Conservation (phyloP, 1,140 invertebrate genomes). For the Tetragnatha versicolor region DNA sequence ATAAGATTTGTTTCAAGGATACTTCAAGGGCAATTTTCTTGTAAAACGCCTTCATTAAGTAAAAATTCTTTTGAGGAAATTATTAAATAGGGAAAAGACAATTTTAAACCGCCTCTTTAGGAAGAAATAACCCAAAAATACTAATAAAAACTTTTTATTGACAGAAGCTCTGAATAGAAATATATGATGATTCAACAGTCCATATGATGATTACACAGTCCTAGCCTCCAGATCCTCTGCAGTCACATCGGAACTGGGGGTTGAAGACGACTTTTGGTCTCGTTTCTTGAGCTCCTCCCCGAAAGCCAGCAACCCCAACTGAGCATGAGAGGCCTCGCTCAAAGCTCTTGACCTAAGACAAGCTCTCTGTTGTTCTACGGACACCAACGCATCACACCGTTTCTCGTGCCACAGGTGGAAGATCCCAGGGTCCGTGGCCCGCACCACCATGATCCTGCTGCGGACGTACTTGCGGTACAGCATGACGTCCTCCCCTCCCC, state of each 20-base stretch:
- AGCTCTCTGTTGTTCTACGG: conserved; percentile 77
- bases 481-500: conserved; percentile 84
- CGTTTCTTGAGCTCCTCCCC: conserved; percentile 74
- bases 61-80: background rate
- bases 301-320: conserved; percentile 80
- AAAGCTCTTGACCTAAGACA: conserved; percentile 79
- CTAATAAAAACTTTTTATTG: conserved; percentile 2
- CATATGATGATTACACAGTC: background rate
- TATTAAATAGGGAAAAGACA: background rate
- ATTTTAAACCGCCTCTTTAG: background rate
- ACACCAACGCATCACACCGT: conserved; percentile 68
- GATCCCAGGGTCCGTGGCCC: conserved; percentile 82
- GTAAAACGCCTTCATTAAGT: background rate
- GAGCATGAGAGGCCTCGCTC: conserved; percentile 82
- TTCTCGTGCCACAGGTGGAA: conserved; percentile 86
- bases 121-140: background rate
- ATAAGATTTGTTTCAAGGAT: too few relatives aligned
- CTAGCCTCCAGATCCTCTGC: background rate
- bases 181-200: too few relatives aligned
- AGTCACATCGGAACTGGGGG: too few relatives aligned
- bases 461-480: conserved; percentile 78
- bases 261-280: background rate
- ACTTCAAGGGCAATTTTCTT: too few relatives aligned
- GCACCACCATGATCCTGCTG: conserved; percentile 74
- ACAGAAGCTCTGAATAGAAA: conserved; percentile 21